phyloP scores from a whole-genome alignment of 1,140 invertebrate species.

The Drosophila nikananu region DNA sequence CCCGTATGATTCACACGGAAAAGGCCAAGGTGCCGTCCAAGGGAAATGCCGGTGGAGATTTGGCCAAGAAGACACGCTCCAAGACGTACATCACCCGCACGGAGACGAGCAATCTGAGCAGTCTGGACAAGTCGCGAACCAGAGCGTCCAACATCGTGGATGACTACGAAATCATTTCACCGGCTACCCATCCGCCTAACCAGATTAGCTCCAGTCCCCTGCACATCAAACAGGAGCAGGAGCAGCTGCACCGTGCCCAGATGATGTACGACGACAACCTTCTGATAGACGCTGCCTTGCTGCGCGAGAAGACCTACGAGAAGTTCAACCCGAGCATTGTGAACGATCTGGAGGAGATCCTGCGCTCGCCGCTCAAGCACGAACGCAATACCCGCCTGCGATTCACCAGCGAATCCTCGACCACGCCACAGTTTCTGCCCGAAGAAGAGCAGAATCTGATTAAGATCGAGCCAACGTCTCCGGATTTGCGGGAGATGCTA shows the following conservation, averaged over 20 bases:
- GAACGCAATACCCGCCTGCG: conserved; percentile 67
- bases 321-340: conserved; percentile 81
- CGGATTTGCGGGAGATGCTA: conserved; percentile 73
- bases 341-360: conserved; percentile 83
- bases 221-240: conserved; percentile 80
- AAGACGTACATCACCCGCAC: conserved; percentile 84
- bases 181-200: conserved; percentile 75
- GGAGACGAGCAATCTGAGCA: conserved; percentile 79
- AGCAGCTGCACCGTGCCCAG: conserved; percentile 60
- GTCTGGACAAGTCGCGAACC: conserved; percentile 54
- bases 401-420: conserved; percentile 77
- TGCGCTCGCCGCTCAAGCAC: conserved; percentile 78
- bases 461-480: conserved; percentile 81
- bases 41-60: conserved; percentile 84
- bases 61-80: conserved; percentile 86
- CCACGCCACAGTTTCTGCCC: conserved; percentile 72
- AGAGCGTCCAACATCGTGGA: conserved; percentile 66
- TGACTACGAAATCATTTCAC: conserved; percentile 83
- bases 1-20: conserved; percentile 91
- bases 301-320: conserved; percentile 70
- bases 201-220: conserved; percentile 82
- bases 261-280: conserved; percentile 76
- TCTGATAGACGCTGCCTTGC: conserved; percentile 63
- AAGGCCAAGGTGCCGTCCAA: conserved; percentile 86
- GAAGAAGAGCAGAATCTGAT: conserved; percentile 76